Evolutionary conservation across 2,888 invertebrate genomes (phyloP).

Genomic region (Neoscelio sp.): DNA sequence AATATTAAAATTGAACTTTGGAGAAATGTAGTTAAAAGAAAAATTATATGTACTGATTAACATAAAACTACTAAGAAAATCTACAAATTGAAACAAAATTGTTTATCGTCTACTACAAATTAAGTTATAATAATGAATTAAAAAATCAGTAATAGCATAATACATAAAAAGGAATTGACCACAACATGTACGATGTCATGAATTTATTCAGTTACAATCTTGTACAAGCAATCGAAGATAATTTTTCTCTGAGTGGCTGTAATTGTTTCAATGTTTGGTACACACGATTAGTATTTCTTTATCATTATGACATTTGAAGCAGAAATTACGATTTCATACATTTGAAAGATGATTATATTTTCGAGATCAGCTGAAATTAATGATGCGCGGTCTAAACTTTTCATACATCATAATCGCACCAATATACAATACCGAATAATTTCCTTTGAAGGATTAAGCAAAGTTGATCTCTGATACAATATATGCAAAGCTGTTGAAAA

Average conservation of each 20-base stretch:
- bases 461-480: background rate
- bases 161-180: conserved; percentile 71
- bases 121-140: background rate
- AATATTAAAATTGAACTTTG: too few relatives aligned
- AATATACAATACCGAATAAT: background rate
- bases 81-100: too few relatives aligned
- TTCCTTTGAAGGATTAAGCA: background rate
- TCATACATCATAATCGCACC: background rate
- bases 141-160: background rate
- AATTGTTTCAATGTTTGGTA: background rate
- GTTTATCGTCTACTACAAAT: background rate
- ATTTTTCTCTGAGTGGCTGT: conserved; percentile 20
- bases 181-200: conserved; percentile 71
- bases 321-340: conserved; percentile 13
- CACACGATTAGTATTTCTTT: conserved; percentile 19
- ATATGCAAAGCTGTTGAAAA: background rate
- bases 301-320: conserved; percentile 27
- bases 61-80: too few relatives aligned
- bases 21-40: too few relatives aligned
- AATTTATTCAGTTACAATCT: conserved; percentile 78
- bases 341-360: conserved; percentile 12
- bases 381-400: conserved; percentile 13
- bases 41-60: too few relatives aligned
- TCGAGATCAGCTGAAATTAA: conserved; percentile 9
- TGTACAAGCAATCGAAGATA: conserved; percentile 75